Evolutionary conservation across 1,140 invertebrate species (phyloP).

Genomic region (Heliothis subflexa): DNA sequence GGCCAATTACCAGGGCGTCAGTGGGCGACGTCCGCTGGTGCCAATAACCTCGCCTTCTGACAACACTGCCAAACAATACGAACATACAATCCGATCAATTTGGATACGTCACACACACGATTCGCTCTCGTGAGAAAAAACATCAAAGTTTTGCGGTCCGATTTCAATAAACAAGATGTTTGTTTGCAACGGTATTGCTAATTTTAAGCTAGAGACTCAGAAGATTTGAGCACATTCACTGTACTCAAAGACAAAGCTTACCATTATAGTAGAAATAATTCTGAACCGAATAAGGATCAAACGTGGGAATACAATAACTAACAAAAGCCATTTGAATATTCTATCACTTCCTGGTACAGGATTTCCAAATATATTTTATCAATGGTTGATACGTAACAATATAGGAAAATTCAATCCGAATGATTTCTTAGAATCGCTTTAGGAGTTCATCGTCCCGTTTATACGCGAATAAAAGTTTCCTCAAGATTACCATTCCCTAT

Average conservation of each 20-base stretch:
- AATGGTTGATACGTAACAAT: neutral
- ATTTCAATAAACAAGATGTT: neutral
- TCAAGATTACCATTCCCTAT: neutral
- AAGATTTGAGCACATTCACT: no score
- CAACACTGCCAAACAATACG: slow-evolving; percentile 20
- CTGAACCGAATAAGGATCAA: no score
- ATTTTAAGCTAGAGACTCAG: no score
- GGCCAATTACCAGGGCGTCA: slow-evolving; percentile 25
- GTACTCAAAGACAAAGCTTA: no score
- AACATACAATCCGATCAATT: slow-evolving; percentile 8
- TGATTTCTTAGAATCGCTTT: neutral
- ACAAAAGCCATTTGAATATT: no score
- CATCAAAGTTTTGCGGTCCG: no score
- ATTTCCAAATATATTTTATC: neutral
- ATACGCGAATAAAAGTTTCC: neutral
- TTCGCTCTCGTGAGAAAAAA: neutral
- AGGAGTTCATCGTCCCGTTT: neutral
- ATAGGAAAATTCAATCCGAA: neutral
- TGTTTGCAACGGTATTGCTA: neutral
- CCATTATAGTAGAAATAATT: no score
- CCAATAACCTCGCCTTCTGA: slow-evolving; percentile 27
- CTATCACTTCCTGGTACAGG: neutral
- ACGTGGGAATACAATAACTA: no score
- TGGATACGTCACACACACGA: neutral
- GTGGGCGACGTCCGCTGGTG: slow-evolving; percentile 30